Base-by-base conservation (phyloP, 2,113 vertebrate genomes). In the Pachypanchax playfairii region DNA sequence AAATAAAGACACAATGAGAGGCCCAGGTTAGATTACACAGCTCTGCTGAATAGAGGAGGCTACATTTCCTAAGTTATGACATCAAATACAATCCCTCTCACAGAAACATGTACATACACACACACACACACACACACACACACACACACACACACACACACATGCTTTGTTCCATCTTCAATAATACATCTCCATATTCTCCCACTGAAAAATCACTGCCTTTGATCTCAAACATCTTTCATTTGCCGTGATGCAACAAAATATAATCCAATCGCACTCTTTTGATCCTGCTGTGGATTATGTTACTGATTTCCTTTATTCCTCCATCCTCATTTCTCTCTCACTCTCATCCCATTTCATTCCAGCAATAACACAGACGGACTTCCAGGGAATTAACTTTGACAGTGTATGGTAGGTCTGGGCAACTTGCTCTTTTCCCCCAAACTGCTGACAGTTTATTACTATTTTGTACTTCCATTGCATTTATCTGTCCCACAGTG, bases 151-250 rank as follows among this genome's bases (percentile, higher is more conserved):
- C 72, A 44, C 77, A 88, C 81, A 82, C 79, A 80, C 81, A 70
- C 64, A 63, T 58, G 64, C 60, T 70, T 91, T 87, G 84, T 83
- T 89, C 85, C 52, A 46, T 83, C 88, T 91, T 92, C 66, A 94
- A 95, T 94, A 94, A 94, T 94, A 91, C 86, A 95, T 83, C 80
- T 85, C 77, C 71, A 90, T 86, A 91, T 88, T 87, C 71, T 44
- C 64, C 72, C 20, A 9, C 54, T 84, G 80, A 85, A 90, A n/a
- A 91, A 91, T 91, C 89, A 88, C 85, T 58, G 87, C 80, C 88
- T 92, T 93, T 93, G 90, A 92, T 92, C 88, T 79, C 71, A 88
- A 86, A 71, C 81, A 79, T 85, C 85, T 85, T 84, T 89, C 74
- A 85, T 79, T 85, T 74, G 68, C 64, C 62, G 60, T 86, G 84